Percentiles rank a stretch among this genome's conserved stretches.
These are phyloP conservation scores for Lepus europaeus DNA, from an alignment of 2,113 vertebrate species.

Conservation along the genomic window DNA sequence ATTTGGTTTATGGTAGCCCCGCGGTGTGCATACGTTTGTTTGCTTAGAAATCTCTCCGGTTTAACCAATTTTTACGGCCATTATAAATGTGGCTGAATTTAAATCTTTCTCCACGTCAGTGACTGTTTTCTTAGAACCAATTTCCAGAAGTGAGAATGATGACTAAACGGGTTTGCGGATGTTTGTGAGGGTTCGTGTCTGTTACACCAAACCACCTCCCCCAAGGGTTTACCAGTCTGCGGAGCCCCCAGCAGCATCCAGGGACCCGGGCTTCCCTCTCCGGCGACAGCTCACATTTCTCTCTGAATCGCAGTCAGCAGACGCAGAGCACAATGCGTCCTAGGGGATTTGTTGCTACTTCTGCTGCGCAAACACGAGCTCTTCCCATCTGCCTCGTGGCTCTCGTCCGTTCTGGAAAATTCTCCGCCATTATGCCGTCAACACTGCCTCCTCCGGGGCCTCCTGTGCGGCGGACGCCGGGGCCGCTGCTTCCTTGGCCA, in stretches of 20 bases:
- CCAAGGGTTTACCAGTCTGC: accelerated
- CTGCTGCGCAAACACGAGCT: neutral
- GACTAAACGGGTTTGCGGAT: neutral
- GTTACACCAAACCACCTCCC: neutral
- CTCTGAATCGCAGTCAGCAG: neutral
- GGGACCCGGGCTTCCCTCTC: too few relatives aligned
- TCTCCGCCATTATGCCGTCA: neutral
- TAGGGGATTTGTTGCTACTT: neutral
- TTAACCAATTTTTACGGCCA: neutral
- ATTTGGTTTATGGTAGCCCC: neutral
- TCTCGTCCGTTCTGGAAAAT: neutral
- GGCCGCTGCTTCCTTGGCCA: accelerated
- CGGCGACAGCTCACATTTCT: neutral
- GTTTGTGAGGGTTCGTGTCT: neutral
- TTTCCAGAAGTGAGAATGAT: neutral
- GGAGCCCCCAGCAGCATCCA: accelerated
- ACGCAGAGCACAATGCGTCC: neutral
- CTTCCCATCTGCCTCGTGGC: neutral
- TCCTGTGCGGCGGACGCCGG: accelerated
- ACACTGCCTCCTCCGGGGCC: accelerated
- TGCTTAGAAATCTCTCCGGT: neutral
- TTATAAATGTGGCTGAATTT: neutral
- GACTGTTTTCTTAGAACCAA: neutral
- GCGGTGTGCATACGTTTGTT: neutral
- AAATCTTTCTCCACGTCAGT: neutral